Percentiles rank a stretch among this genome's conserved stretches.
These are phyloP conservation scores for Eolophus roseicapilla DNA, from an alignment of 2,113 vertebrate species.

Conservation along the genomic window DNA sequence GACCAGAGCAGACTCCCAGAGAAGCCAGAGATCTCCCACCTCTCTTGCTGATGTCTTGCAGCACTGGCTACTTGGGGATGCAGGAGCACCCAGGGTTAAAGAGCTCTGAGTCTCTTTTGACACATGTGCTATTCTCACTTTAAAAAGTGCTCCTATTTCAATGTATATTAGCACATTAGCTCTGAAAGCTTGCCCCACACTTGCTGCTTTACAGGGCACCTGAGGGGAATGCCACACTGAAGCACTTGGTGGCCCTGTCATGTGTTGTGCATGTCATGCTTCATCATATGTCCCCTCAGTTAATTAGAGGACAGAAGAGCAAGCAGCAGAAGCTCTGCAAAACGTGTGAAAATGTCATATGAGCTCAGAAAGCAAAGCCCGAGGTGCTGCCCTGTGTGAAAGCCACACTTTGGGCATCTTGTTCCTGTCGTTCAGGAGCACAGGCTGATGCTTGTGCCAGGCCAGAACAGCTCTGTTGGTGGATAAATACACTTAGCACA, in stretches of 20 bases:
- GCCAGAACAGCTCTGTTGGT: neutral
- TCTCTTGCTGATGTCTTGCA: neutral
- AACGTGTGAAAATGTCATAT: neutral
- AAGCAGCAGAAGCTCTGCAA: neutral
- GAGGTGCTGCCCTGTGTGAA: neutral
- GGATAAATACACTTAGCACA: neutral
- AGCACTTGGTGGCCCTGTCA: neutral
- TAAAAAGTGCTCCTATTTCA: accelerated
- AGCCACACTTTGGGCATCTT: neutral
- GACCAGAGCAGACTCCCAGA: neutral
- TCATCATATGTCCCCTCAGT: neutral
- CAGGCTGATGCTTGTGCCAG: neutral
- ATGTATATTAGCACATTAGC: neutral
- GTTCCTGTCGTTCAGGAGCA: neutral
- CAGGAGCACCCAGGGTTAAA: neutral
- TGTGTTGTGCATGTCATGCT: neutral
- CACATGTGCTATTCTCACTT: neutral
- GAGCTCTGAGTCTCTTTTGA: accelerated
- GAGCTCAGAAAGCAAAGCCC: neutral
- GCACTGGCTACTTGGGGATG: accelerated
- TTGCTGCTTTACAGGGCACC: neutral
- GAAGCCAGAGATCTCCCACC: neutral
- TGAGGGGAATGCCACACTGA: neutral
- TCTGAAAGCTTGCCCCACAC: neutral
- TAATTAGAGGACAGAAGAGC: neutral